Evolutionary conservation across 2,113 vertebrate genomes (phyloP), one percentile per base, ranked within the genome.

Genomic region (Tetraodon nigroviridis): DNA sequence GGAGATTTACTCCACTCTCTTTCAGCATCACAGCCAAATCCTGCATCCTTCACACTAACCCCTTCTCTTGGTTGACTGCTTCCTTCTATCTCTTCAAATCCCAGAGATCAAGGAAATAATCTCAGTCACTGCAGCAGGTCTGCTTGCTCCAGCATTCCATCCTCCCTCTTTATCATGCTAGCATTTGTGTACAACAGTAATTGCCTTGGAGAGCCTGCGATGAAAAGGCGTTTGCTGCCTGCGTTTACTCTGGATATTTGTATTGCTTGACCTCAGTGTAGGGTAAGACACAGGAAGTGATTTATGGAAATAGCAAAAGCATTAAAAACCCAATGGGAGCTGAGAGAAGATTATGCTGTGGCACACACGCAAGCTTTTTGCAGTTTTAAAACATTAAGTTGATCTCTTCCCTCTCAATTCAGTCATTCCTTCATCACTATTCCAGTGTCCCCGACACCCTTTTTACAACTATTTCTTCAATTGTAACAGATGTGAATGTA

Each of bases 301-400:
- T 86, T 87, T 86, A 86, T 84, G 83, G 86, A 86, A 89, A 86
- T 83, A 79, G 78, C 79, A 81, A 58, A 75, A 66, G 55, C 81
- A 85, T 86, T 86, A 86, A 87, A 85, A 80, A 66, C 77, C 80
- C 84, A 86, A 82, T 83, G 71, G 79, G 81, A 82, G 77, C 71
- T 55, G 82, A 54, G 64, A 81, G 59, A 79, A 84, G 83, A 87
- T 86, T 84, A 86, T 80, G 73, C 78, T 79, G 50, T 57, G 21
- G 59, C 79, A 76, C 80, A 81, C 83, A 83, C 83, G 84, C 78
- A 75, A 71, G 82, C 70, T 76, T 80, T 70, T 64, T 80, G 79
- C 81, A 81, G 73, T 85, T 82, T 86, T 84, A 86, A 85, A 82
- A 86, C 73, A 81, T 76, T 78, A 86, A 82, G 79, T 79, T 69